Evolutionary conservation across 2,888 invertebrate species (phyloP), one percentile per base, ranked within the genome.

Genomic region (Omphaloscelis lunosa): DNA sequence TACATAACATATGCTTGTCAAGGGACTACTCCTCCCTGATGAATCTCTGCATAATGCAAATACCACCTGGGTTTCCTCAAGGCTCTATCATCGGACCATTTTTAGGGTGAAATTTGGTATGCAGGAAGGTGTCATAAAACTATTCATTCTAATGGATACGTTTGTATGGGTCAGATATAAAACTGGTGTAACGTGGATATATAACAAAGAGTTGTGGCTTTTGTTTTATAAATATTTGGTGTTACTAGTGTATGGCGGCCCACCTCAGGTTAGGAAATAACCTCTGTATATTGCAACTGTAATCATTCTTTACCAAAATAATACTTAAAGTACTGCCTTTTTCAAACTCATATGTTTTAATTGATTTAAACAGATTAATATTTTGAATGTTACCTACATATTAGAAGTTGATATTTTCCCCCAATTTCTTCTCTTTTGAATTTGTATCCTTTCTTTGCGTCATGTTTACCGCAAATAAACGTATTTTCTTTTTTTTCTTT

Each of bases 41-140:
- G 88, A 87, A 88, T 80, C 82, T 82, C 56, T 87, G 82, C 87
- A 87, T 87, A 88, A 84, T 88, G 79, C 80, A 87, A 75, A 72
- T 71, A 77, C 65, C 77, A 84, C 63, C 78, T 77, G 71, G 71
- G 61, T 53, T 86, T 65, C 75, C 62, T 59, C 75, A 65, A 72
- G 77, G 73, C 39, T 69, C 59, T 29, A 82, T 70, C 65, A 72
- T 71, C 45, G 76, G 77, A 58, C 79, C 77, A 80, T 51, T 82
- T 86, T 79, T 76, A 72, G 59, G 56, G 65, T 65, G 51, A 39
- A 75, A 69, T 56, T 77, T 80, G 53, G 29, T 53, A 70, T 29
- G 71, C 59, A 67, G 20, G 69, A 58, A 56, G 67, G 39, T 48
- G 45, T 74, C 39, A 72, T 75, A 77, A 79, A 61, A 62, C 74